phyloP scores from a whole-genome alignment of 2,797 vertebrate species.

The Cacajao melanocephalus region DNA sequence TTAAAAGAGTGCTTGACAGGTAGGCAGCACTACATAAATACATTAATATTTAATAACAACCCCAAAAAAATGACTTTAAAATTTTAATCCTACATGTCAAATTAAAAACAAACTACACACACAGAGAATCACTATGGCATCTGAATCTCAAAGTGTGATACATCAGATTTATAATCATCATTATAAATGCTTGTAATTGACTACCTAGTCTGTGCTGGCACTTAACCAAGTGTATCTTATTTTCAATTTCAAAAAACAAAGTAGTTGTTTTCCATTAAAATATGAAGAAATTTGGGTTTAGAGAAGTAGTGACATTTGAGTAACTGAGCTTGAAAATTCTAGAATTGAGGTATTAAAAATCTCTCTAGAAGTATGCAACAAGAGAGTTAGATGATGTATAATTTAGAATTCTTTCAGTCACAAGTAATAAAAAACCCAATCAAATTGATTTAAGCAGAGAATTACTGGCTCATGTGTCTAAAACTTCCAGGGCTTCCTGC shows the following conservation, averaged over 20 bases:
- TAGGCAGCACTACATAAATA: neutral
- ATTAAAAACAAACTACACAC: neutral
- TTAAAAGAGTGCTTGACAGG: neutral
- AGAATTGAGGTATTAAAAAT: neutral
- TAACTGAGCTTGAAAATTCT: neutral
- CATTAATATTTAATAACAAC: neutral
- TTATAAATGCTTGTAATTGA: neutral
- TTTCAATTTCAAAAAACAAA: conserved; percentile 19
- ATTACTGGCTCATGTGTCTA: neutral
- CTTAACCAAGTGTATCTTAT: neutral
- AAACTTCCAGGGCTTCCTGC: neutral
- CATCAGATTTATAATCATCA: neutral
- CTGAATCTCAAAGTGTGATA: neutral
- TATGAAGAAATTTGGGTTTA: neutral
- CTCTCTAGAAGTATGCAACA: neutral
- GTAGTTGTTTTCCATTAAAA: neutral
- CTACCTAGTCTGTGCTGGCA: neutral
- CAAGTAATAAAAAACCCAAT: neutral
- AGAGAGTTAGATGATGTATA: neutral
- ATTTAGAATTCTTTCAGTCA: neutral
- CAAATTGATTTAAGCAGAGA: conserved; percentile 11
- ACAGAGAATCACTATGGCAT: neutral
- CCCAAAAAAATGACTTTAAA: neutral
- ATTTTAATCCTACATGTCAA: neutral
- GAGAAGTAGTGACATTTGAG: neutral